Evolutionary conservation across 92 coral and sea anemone genomes (phyloP), one percentile per base, ranked within the genome.

Genomic region (Heteractis magnifica): DNA sequence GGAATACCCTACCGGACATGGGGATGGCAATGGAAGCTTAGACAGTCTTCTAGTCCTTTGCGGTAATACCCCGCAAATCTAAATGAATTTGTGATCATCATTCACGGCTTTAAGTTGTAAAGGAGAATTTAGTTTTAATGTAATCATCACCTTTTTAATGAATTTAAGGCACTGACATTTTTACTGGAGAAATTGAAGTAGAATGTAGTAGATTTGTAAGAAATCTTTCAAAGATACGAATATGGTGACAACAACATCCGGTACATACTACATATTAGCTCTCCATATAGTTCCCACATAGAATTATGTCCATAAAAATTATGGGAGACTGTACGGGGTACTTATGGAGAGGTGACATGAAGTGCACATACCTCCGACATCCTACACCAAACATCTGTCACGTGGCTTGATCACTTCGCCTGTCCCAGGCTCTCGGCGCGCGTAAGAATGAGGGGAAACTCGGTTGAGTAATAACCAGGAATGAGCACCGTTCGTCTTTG

Each of bases 91-190:
- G 65, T 52, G 58, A 52, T 52, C 52, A 81, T 81, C 62, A 10
- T 81, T 68, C 84, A 64, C 84, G 56, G 59, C 76, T 81, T 70
- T 60, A 81, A 65, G 51, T 81, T 81, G 51, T 49, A 79, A 62
- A 72, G 73, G 34, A 51, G n/a, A 68, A 81, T 79, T 79, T 68
- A 68, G 71, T 81, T 81, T 81, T 81, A 81, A 81, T 81, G 84
- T 81, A 65, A 81, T 68, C 73, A 68, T 68, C 84, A 81, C 60
- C 65, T 68, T 81, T 81, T 81, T 81, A 79, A 81, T 81, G 77
- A 81, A 81, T 81, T 81, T 68, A 81, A 77, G 84, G 65, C 44
- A 34, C 44, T 34, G 44, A 49, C 77, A 65, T 81, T 81, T 81
- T 81, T 81, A 81, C 84, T 51, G 18, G 50, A 64, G n/a, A 56